These are phyloP conservation scores for Crypturellus tataupa DNA, from an alignment of 2,797 vertebrate genomes.

Conservation along the genomic window DNA sequence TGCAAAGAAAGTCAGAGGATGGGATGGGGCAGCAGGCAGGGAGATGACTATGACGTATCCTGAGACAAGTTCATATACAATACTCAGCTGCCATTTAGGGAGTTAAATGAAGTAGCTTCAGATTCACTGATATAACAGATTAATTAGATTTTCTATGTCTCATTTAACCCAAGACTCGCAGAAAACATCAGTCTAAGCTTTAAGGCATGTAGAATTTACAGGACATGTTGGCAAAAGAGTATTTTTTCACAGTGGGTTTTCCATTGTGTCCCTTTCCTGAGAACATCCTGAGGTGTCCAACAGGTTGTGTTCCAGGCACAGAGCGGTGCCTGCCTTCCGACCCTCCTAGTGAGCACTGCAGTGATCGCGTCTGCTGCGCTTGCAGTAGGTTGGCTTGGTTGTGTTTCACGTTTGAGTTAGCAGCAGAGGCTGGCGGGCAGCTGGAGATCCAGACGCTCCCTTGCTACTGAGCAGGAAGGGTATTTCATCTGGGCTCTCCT, in stretches of 20 bases:
- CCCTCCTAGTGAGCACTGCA: not conserved
- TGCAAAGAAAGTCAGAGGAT: not conserved
- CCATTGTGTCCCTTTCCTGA: not conserved
- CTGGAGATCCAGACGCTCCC: not conserved
- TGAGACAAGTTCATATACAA: not conserved
- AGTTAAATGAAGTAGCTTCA: not conserved
- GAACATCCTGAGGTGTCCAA: not conserved
- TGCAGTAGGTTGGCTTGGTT: conserved; percentile 1
- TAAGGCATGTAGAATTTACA: not conserved
- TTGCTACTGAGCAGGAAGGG: conserved; percentile 25
- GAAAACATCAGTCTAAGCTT: not conserved
- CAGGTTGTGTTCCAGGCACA: not conserved
- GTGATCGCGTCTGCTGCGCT: not conserved
- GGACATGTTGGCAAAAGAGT: not conserved
- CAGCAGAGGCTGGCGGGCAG: not conserved
- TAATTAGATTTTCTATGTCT: not conserved
- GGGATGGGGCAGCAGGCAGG: not conserved
- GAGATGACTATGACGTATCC: not conserved
- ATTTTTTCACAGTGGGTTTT: not conserved
- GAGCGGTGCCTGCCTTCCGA: not conserved
- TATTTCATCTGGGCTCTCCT: conserved; percentile 11
- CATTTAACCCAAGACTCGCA: not conserved
- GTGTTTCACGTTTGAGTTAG: not conserved
- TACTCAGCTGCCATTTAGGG: not conserved
- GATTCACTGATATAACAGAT: not conserved